Evolutionary conservation across 2,113 vertebrate genomes (phyloP).

Genomic region (Paramormyrops kingsleyae): DNA sequence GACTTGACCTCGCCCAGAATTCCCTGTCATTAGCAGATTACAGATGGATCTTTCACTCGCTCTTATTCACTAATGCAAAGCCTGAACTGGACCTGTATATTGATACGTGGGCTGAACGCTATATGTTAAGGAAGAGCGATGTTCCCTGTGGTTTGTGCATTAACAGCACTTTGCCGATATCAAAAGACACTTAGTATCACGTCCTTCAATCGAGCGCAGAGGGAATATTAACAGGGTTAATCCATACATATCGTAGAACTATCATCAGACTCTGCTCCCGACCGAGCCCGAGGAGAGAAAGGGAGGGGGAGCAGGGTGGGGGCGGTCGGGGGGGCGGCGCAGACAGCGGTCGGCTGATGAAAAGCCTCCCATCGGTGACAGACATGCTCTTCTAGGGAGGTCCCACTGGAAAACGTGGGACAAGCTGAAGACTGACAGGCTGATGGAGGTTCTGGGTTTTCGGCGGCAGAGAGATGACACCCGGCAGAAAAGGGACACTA

Average conservation of each 20-base stretch:
- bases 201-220: not conserved
- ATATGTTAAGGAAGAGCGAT: not conserved
- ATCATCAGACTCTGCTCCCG: not conserved
- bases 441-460: constrained; percentile 8
- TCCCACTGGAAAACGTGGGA: not conserved
- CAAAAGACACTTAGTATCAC: not conserved
- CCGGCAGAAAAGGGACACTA: not conserved
- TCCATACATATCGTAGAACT: not conserved
- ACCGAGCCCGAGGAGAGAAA: not conserved
- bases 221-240: constrained; percentile 12
- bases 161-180: not conserved
- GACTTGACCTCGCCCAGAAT: not conserved
- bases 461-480: not conserved
- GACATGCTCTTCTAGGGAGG: not conserved
- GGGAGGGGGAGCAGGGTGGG: not conserved
- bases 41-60: not conserved
- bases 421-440: constrained; percentile 8
- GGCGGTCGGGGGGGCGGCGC: not conserved
- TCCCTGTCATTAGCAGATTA: not conserved
- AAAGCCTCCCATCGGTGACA: not conserved
- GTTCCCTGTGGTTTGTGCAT: not conserved
- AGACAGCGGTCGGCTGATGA: not conserved
- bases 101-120: not conserved
- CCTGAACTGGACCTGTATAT: not conserved
- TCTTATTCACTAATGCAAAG: not conserved